Evolutionary conservation across 2,797 vertebrate species (phyloP).

Genomic region (Melanotaenia parkinsoni): DNA sequence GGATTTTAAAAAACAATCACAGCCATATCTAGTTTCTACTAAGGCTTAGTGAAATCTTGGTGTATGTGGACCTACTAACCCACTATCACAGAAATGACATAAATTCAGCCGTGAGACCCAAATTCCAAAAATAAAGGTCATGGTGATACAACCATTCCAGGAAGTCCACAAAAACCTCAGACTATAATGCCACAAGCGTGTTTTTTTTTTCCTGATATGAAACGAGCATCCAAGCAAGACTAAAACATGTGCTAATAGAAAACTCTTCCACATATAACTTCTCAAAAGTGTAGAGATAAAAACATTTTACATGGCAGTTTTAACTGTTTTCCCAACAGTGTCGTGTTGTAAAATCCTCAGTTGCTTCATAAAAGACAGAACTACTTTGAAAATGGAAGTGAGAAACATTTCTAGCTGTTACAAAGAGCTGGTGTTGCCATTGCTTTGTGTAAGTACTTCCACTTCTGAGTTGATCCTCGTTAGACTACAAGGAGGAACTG

Average conservation of each 20-base stretch:
- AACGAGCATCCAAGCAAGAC: background rate
- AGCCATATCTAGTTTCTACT: background rate
- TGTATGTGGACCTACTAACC: conserved; percentile 39
- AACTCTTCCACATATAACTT: background rate
- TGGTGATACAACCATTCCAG: background rate
- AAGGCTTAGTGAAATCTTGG: background rate
- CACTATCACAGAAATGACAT: conserved; percentile 42
- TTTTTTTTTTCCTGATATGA: background rate
- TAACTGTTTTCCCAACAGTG: background rate
- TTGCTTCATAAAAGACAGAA: conserved; percentile 23
- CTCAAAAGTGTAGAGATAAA: too few relatives aligned
- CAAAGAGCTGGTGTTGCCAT: conserved; percentile 24
- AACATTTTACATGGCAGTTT: too few relatives aligned
- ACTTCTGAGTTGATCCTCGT: conserved; percentile 15
- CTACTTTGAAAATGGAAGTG: conserved; percentile 48
- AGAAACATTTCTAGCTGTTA: conserved; percentile 21
- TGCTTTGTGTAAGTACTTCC: conserved; percentile 34
- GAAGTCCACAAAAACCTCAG: conserved; percentile 11
- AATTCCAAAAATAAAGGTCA: conserved; percentile 36
- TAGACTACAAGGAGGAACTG: background rate
- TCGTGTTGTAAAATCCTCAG: conserved; percentile 20
- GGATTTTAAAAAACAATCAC: background rate
- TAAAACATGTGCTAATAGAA: too few relatives aligned
- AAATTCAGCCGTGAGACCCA: conserved; percentile 29
- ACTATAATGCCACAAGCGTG: background rate